These are phyloP conservation scores for Synanthedon myopaeformis DNA, from an alignment of 2,888 invertebrate genomes.

Conservation along the genomic window DNA sequence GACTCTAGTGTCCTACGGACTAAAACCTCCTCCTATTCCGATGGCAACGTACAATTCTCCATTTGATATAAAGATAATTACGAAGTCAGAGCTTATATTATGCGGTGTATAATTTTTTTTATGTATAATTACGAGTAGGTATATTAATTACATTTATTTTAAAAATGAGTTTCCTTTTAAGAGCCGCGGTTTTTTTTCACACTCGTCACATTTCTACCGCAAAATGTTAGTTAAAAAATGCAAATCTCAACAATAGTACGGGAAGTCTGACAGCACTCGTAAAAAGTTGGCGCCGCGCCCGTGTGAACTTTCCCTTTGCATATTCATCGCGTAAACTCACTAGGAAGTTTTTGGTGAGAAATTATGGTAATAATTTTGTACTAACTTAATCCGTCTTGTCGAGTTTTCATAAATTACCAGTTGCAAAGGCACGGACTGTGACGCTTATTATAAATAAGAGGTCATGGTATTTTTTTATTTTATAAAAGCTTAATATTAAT, in stretches of 20 bases:
- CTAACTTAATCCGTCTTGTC: slow-evolving; percentile 55
- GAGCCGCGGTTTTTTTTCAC: too few relatives aligned
- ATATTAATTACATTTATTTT: too few relatives aligned
- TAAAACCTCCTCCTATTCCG: too few relatives aligned
- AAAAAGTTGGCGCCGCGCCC: slow-evolving; percentile 49
- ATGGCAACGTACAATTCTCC: too few relatives aligned
- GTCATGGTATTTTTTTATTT: too few relatives aligned
- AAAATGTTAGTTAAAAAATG: slow-evolving; percentile 22
- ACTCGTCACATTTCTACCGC: not conserved
- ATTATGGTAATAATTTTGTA: slow-evolving; percentile 65
- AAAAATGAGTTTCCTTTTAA: too few relatives aligned
- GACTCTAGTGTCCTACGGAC: too few relatives aligned
- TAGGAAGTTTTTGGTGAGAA: slow-evolving; percentile 65
- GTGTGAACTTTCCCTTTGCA: slow-evolving; percentile 59
- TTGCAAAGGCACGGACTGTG: slow-evolving; percentile 29
- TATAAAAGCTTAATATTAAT: too few relatives aligned
- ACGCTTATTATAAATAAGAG: not conserved
- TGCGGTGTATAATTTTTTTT: too few relatives aligned
- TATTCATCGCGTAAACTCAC: slow-evolving; percentile 60
- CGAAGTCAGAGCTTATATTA: too few relatives aligned
- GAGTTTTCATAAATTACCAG: slow-evolving; percentile 45
- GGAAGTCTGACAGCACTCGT: slow-evolving; percentile 54
- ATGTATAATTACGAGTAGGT: too few relatives aligned
- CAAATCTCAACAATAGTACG: slow-evolving; percentile 50
- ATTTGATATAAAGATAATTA: too few relatives aligned